Conservation (phyloP, 2,113 vertebrate species). For the Recurvirostra avosetta region DNA sequence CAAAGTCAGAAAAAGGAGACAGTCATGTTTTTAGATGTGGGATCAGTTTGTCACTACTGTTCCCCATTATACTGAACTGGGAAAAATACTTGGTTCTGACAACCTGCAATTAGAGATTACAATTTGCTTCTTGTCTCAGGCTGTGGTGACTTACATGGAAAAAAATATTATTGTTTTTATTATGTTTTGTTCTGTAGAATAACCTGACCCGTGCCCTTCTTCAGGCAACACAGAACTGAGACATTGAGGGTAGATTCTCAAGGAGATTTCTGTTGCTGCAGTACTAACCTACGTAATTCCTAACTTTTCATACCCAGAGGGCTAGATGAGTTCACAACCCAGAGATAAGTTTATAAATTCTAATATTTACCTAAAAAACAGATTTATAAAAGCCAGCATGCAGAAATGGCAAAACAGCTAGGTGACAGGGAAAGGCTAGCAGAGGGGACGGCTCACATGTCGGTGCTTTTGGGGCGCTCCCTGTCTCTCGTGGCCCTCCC, state of each 20-base stretch:
- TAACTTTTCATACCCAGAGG: not conserved
- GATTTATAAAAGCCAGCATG: not conserved
- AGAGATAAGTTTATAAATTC: not conserved
- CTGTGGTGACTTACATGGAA: not conserved
- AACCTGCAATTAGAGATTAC: conserved; percentile 12
- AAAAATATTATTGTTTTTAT: not conserved
- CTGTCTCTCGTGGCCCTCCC: not conserved
- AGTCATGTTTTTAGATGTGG: not conserved
- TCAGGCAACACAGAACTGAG: not conserved
- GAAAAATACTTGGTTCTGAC: conserved; percentile 7
- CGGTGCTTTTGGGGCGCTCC: not conserved
- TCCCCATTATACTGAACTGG: not conserved
- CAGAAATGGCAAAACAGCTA: not conserved
- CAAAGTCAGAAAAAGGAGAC: conserved; percentile 19
- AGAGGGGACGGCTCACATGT: too few relatives aligned
- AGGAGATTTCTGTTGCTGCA: not conserved
- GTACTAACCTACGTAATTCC: not conserved
- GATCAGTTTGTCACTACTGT: not conserved
- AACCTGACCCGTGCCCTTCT: not conserved
- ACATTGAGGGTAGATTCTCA: not conserved
- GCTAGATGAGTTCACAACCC: not conserved
- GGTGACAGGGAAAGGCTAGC: not conserved
- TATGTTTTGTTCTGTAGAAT: not conserved
- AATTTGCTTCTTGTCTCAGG: not conserved
- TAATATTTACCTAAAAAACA: not conserved